These are phyloP conservation scores for Galeruca laticollis DNA, from an alignment of 2,888 invertebrate species.

Conservation along the genomic window DNA sequence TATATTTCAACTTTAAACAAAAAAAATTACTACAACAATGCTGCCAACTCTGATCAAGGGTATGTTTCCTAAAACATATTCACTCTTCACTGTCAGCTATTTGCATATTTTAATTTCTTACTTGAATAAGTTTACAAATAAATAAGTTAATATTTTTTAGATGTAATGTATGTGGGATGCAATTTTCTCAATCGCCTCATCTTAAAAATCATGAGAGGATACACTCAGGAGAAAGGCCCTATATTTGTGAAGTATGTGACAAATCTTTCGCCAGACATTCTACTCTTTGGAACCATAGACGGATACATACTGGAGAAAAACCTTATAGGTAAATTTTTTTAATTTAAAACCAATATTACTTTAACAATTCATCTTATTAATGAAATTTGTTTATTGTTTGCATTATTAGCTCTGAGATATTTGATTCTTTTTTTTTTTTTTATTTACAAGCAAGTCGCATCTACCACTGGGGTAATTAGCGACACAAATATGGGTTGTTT, in stretches of 20 bases:
- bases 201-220: slow-evolving; percentile 90
- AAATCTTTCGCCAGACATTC: slow-evolving; percentile 91
- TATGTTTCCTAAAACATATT: too few species aligned
- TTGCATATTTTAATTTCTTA: too few species aligned
- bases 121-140: background rate
- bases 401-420: too few species aligned
- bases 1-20: too few species aligned
- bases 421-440: too few species aligned
- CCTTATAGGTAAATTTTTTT: slow-evolving; percentile 71
- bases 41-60: too few species aligned
- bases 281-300: slow-evolving; percentile 88
- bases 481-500: too few species aligned
- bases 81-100: too few species aligned
- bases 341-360: background rate
- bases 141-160: slow-evolving; percentile 42
- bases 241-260: slow-evolving; percentile 90
- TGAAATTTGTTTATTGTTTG: too few species aligned
- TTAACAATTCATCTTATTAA: background rate
- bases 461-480: too few species aligned
- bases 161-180: slow-evolving; percentile 90
- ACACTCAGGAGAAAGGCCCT: slow-evolving; percentile 88
- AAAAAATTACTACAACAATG: too few species aligned
- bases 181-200: slow-evolving; percentile 90
- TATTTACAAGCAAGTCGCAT: too few species aligned
- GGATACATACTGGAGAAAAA: slow-evolving; percentile 90